Base-by-base conservation (phyloP, 2,888 invertebrate genomes). In the Tetragonula carbonaria region DNA sequence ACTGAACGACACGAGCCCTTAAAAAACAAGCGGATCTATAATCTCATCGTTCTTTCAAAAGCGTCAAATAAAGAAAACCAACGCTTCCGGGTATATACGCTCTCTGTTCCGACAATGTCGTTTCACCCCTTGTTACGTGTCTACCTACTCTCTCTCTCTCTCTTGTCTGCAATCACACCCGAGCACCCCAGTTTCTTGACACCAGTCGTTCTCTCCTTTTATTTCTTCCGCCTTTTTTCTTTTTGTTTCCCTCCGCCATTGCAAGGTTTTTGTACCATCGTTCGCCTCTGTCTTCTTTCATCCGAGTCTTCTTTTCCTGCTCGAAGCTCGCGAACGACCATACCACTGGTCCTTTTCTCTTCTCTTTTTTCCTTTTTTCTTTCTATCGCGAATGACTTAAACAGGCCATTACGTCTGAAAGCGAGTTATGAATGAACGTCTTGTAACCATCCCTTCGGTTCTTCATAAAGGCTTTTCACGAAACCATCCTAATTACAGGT, bases 311-410 rank as follows among this genome's bases (percentile, higher is more conserved):
- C 28, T 28, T 28, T 45, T 45, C 8, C 8, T 8, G 45, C 11
- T 45, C 45, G 45, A 45, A 45, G 45, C 45, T 45, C 45, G 45
- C 45, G 8, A 8, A 45, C 45, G 45, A 45, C 45, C 66, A 16
- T 53, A 2, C 53, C 14, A 6, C 53, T 6, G 4, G 1, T 53
- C 18, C 18, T 53, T 53, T 53, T 51, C 50, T 38, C 38, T 65
- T 55, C 38, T 45, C 63, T 66, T 75, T 68, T 28, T 5, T 16
- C 28, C 1, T 2, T 18, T 0, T 33, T 21, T 74, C 79, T 76
- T 76, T 88, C 85, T 88, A 82, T 85, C 74, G 81, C 79, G 82
- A 88, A 86, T 86, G 84, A 88, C 87, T 85, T 86, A 86, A 88
- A 87, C 85, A 86, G 63, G 57, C 82, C 84, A 86, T 89, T 87